phyloP scores from a whole-genome alignment of 2,113 vertebrate species.

The Bubo scandiacus region DNA sequence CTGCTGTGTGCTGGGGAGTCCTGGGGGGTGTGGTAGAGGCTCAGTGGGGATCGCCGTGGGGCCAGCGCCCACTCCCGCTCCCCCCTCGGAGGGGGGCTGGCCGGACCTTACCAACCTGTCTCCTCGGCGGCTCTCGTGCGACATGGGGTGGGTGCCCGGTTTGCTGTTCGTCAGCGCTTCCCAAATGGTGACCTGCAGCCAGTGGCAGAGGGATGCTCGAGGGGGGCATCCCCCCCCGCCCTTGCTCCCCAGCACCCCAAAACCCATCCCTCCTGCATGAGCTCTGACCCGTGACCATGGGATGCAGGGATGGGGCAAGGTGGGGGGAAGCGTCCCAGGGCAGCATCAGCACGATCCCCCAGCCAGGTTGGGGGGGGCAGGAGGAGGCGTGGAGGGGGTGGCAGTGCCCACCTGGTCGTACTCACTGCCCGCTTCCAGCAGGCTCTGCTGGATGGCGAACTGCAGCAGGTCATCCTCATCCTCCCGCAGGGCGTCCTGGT shows the following conservation, averaged over 20 bases:
- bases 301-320: not conserved
- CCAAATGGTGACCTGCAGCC: conserved; percentile 94
- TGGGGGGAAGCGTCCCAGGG: not conserved
- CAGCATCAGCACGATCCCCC: fast-evolving
- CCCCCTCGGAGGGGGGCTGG: not conserved
- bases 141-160: conserved; percentile 86
- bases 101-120: conserved; percentile 82
- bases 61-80: not conserved
- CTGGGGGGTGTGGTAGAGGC: conserved; percentile 46
- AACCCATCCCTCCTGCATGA: not conserved
- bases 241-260: not conserved
- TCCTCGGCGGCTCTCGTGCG: conserved; percentile 83
- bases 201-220: not conserved
- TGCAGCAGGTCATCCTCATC: conserved; percentile 93
- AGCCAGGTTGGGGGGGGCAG: fast-evolving
- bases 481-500: conserved; percentile 86
- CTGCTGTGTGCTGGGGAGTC: conserved; percentile 84
- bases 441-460: conserved; percentile 97
- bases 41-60: not conserved
- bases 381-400: not conserved
- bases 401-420: conserved; percentile 88
- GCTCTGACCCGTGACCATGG: fast-evolving
- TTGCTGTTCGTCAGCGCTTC: conserved; percentile 98
- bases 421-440: conserved; percentile 93
- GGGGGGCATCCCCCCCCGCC: not conserved